Conservation (phyloP, 2,797 vertebrate species). For the Megaceryle alcyon region DNA sequence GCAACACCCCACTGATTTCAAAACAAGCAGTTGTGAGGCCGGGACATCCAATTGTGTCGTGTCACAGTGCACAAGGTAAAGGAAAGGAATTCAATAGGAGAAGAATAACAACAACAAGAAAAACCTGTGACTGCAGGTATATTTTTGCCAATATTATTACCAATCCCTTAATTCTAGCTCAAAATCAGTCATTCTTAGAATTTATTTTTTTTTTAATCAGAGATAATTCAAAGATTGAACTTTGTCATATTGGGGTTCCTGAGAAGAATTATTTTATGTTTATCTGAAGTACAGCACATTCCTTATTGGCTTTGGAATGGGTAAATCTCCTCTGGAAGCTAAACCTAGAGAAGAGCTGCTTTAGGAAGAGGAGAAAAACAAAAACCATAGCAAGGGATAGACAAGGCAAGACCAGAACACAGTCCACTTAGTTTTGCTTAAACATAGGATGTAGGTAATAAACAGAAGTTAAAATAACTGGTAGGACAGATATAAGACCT, state of each 20-base stretch:
- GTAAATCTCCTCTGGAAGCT: not conserved
- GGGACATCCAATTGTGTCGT: not conserved
- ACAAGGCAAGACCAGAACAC: not conserved
- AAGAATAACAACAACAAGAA: accelerated
- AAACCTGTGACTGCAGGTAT: not conserved
- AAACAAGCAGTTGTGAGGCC: not conserved
- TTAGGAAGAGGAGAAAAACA: not conserved
- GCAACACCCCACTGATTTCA: not conserved
- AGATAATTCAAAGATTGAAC: not conserved
- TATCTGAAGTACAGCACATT: not conserved
- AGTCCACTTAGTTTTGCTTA: not conserved
- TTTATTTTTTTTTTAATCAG: not conserved
- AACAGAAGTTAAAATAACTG: not conserved
- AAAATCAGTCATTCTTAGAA: not conserved
- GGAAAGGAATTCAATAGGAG: not conserved
- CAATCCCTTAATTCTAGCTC: not conserved
- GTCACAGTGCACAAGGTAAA: not conserved
- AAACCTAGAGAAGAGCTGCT: not conserved
- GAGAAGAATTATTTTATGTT: not conserved
- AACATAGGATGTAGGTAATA: not conserved
- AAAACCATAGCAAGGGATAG: not conserved
- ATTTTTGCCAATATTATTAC: not conserved
- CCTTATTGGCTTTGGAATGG: not conserved
- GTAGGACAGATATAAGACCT: not conserved
- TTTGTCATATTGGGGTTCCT: not conserved